These are phyloP conservation scores for Ephialtes manifestator DNA, from an alignment of 2,888 invertebrate genomes.

Conservation along the genomic window DNA sequence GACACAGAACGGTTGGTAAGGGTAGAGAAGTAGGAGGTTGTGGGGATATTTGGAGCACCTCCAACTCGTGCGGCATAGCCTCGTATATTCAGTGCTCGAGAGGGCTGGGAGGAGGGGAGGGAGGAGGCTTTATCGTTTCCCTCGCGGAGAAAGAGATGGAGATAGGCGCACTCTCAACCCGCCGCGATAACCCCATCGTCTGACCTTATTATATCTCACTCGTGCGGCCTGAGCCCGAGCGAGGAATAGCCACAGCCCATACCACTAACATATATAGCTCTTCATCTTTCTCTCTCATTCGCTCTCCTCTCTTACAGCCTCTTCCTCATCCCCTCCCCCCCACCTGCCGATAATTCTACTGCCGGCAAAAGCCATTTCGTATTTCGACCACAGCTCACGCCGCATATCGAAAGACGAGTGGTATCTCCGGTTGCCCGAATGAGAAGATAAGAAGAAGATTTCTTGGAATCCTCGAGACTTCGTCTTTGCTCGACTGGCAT, in stretches of 20 bases:
- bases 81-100: conserved; percentile 60
- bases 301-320: conserved; percentile 37
- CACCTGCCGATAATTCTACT: conserved; percentile 72
- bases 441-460: conserved; percentile 67
- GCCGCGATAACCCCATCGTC: conserved; percentile 81
- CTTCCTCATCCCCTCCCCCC: conserved; percentile 38
- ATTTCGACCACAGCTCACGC: conserved; percentile 65
- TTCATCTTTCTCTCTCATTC: conserved; percentile 23
- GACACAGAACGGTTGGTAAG: conserved; percentile 59
- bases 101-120: conserved; percentile 31
- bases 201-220: conserved; percentile 84
- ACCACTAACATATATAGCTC: conserved; percentile 33
- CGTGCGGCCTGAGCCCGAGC: conserved; percentile 59
- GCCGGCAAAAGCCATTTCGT: conserved; percentile 68
- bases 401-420: conserved; percentile 62
- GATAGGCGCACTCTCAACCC: conserved; percentile 72
- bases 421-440: conserved; percentile 56
- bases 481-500: background rate
- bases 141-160: conserved; percentile 61
- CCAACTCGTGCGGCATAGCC: conserved; percentile 56
- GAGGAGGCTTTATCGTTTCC: conserved; percentile 62
- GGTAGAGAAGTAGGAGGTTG: conserved; percentile 32
- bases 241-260: conserved; percentile 49
- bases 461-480: conserved; percentile 70
- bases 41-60: conserved; percentile 66